Base-by-base conservation (phyloP, 2,888 invertebrate species). In the Dromius quadrimaculatus region DNA sequence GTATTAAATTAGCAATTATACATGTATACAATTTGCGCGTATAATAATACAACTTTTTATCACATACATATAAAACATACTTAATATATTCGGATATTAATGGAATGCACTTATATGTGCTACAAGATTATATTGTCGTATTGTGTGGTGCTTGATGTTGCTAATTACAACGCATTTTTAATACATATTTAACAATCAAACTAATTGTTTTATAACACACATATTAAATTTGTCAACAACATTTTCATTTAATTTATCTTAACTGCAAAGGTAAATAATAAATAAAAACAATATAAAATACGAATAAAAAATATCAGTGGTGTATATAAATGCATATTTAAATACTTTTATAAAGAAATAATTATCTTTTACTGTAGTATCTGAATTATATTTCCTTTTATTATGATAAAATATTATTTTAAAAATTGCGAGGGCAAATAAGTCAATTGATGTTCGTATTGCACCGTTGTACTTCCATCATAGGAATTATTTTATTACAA, bases 111-210 rank as follows among this genome's bases (percentile, higher is more conserved):
- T n/a, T n/a, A 62, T 41, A 22, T 11, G 62, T 62, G 62, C 62
- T 41, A 62, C 23, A 41, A 62, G 62, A 62, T 41, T 62, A 62
- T 62, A 62, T 62, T 62, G 62, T 62, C 62, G 62, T 41, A 62
- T 62, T 41, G 62, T 62, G 62, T 62, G 62, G 62, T 62, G 62
- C 62, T 41, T 62, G 38, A 38, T 62, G 38, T 62, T 62, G 62
- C 62, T 62, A 62, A 59, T 59, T 59, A 59, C 59, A 59, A 62
- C 62, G 41, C 62, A 62, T 62, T 61, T n/a, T 50, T 41, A 38
- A 36, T 61, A 62, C 41, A 62, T 62, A 62, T 62, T 62, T 62
- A 62, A 62, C 62, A 62, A 62, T 38, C 23, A 62, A 41, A 62
- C 62, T 62, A 62, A 62, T 59, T 36, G 59, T 59, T 34, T 47